phyloP scores from a whole-genome alignment of 2,113 vertebrate species.

The Tiliqua scincoides region DNA sequence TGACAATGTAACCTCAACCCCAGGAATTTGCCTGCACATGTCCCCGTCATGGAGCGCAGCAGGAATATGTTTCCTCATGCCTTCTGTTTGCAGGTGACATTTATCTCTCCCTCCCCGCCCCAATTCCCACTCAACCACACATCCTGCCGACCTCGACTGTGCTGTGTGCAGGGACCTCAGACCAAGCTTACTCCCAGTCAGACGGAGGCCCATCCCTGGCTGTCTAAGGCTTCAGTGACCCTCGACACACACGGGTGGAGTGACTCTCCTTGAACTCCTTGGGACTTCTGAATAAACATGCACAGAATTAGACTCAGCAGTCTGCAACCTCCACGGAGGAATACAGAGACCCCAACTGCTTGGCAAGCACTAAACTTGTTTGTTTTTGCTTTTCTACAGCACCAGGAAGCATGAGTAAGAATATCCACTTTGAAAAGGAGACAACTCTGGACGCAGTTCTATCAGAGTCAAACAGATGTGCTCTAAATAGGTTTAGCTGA shows the following conservation, averaged over 20 bases:
- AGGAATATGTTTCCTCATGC: not conserved
- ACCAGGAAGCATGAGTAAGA: not conserved
- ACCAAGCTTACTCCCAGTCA: accelerated
- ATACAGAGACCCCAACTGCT: not conserved
- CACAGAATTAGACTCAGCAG: not conserved
- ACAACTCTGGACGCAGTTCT: not conserved
- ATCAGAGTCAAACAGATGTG: too few species aligned
- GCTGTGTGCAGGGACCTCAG: not conserved
- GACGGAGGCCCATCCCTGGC: not conserved
- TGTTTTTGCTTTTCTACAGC: not conserved
- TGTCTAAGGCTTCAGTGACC: accelerated
- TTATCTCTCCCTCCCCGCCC: not conserved
- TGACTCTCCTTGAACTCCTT: not conserved
- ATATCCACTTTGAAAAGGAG: not conserved
- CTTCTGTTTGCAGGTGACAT: not conserved
- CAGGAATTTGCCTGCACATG: constrained; percentile 6
- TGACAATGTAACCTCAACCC: constrained; percentile 12
- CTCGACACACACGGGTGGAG: accelerated
- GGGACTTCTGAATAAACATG: not conserved
- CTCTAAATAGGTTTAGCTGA: not conserved
- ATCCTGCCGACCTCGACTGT: constrained; percentile 4
- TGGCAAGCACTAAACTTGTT: too few species aligned
- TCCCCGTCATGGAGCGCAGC: not conserved
- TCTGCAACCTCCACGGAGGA: not conserved
- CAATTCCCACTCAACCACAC: not conserved